Evolutionary conservation across 1,140 invertebrate genomes (phyloP), one percentile per base, ranked within the genome.

Genomic region (Thaumatotibia leucotreta): DNA sequence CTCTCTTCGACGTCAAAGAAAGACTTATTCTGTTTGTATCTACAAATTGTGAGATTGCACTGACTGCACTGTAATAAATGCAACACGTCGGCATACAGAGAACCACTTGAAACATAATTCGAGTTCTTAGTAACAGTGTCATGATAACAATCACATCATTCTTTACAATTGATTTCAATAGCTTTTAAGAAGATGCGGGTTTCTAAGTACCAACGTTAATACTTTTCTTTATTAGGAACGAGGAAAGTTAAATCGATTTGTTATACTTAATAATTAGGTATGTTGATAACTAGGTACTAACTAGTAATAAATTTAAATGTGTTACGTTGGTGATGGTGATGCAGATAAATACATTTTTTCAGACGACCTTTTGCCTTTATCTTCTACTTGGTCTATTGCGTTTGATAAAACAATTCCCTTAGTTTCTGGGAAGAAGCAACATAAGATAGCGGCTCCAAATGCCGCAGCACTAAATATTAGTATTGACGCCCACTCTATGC

Each of bases 391-490:
- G 49, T 83, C 68, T 63, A 89, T 79, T 1, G 85, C 81, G 75
- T 89, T 88, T 20, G 82, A 72, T 11, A 89, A 62, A 6, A 77
- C 76, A 23, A 67, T 84, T 50, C 76, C 77, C 67, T 82, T 88
- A 10, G 87, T 89, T 70, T 89, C 82, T 27, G 87, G 87, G 45
- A 89, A 72, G 22, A 88, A 82, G 32, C 64, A 77, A 67, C 84
- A 87, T n/a, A 82, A 70, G 8, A 76, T 50, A 33, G 76, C 85
- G 5, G 82, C 83, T 45, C 63, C 63, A 17, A 87, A 78, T 1
- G 84, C 80, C 31, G 83, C 63, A 8, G 70, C 61, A 64, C 79
- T 79, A 62, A 89, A 89, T 74, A 87, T 82, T 10, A 72, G 22
- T 63, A 87, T 76, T 10, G 87, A 83, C 3, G 72, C 74, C 85